A percentile compares a stretch with the other conserved stretches of the same genome.
Conservation (phyloP, 2,888 invertebrate species). For the Ornithoptera alexandrae region DNA sequence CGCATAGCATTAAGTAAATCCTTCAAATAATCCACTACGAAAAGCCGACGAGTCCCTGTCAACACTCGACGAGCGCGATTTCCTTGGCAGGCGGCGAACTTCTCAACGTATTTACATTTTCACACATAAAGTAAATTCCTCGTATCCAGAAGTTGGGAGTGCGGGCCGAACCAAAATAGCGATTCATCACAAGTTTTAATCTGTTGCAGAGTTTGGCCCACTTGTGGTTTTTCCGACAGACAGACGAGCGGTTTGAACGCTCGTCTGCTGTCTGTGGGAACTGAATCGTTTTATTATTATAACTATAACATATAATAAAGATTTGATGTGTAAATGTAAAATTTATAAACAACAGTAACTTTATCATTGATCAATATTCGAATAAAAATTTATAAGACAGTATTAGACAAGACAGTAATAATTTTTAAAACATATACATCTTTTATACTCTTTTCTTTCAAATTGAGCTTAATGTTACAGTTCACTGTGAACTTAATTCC, state of each 20-base stretch:
- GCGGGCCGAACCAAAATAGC: conserved; percentile 59
- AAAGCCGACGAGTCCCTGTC: conserved; percentile 71
- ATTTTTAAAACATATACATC: too few relatives aligned
- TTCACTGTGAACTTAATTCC: too few relatives aligned
- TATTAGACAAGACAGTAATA: too few relatives aligned
- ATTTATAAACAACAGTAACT: too few relatives aligned
- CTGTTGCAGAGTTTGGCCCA: conserved; percentile 70
- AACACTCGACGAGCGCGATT: conserved; percentile 70
- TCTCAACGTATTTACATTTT: conserved; percentile 74
- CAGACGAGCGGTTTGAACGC: conserved; percentile 35
- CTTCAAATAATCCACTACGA: conserved; percentile 68
- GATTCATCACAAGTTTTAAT: conserved; percentile 78
- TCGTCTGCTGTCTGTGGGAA: background rate
- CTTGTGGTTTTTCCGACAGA: conserved; percentile 47
- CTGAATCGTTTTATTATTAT: too few relatives aligned
- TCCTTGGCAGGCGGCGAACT: conserved; percentile 65
- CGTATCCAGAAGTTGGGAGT: conserved; percentile 64
- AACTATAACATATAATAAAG: too few relatives aligned
- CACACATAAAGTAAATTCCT: conserved; percentile 74
- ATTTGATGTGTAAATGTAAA: too few relatives aligned
- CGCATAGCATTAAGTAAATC: conserved; percentile 72
- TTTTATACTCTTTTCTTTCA: too few relatives aligned
- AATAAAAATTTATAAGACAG: too few relatives aligned
- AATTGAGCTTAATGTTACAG: too few relatives aligned
- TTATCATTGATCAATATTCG: too few relatives aligned